These are phyloP conservation scores for Syngnathus rostellatus DNA, from an alignment of 2,797 vertebrate genomes.

Conservation along the genomic window DNA sequence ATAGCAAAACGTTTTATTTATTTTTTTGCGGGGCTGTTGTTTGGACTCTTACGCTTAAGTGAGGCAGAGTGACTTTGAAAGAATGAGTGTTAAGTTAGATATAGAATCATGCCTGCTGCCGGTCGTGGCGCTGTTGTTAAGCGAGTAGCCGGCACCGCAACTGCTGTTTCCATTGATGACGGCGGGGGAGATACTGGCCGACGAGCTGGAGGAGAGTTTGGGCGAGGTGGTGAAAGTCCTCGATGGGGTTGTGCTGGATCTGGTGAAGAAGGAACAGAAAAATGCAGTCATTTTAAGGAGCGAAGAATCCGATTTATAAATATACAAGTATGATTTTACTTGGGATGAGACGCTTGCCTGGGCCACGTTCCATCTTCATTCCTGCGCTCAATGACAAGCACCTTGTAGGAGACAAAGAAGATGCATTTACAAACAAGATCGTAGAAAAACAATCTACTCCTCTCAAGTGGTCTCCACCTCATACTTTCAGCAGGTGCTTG, in stretches of 20 bases:
- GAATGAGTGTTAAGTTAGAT: neutral
- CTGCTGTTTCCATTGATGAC: slow-evolving; percentile 89
- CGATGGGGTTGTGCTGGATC: slow-evolving; percentile 84
- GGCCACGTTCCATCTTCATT: slow-evolving; percentile 96
- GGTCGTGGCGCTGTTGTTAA: slow-evolving; percentile 81
- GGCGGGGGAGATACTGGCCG: slow-evolving; percentile 81
- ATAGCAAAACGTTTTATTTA: neutral
- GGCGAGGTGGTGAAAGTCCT: slow-evolving; percentile 93
- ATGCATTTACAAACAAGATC: slow-evolving; percentile 10
- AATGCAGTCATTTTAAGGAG: neutral
- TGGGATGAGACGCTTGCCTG: slow-evolving; percentile 79
- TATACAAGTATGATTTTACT: slow-evolving; percentile 63
- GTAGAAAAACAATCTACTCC: neutral
- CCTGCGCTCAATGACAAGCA: slow-evolving; percentile 91
- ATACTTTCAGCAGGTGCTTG: neutral
- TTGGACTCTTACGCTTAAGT: neutral
- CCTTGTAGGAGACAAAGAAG: slow-evolving; percentile 62
- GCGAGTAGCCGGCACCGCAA: slow-evolving; percentile 79
- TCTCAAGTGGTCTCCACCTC: neutral
- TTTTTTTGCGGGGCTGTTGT: neutral
- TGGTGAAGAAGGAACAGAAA: slow-evolving; percentile 38
- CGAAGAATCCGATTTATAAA: neutral
- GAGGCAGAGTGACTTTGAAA: neutral
- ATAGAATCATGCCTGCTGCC: slow-evolving; percentile 67
- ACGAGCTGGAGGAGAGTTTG: slow-evolving; percentile 85